A percentile compares a stretch with the other conserved stretches of the same genome.
phyloP scores from a whole-genome alignment of 2,888 invertebrate species.

The Piscicola geometra region DNA sequence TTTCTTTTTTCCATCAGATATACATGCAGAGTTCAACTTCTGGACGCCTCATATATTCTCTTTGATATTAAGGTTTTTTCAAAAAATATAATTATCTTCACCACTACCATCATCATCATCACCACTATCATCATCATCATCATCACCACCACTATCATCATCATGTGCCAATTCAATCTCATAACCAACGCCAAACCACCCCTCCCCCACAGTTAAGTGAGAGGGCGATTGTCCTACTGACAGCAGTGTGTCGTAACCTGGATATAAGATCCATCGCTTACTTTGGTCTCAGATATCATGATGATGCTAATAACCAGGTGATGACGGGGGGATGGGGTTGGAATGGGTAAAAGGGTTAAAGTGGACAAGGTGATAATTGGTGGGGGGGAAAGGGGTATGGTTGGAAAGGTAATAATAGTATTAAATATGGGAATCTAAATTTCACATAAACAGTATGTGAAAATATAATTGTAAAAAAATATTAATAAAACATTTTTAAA shows the following conservation, averaged over 20 bases:
- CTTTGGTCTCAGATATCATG: conserved; percentile 1
- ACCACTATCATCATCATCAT: not conserved
- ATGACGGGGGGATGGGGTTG: too few relatives aligned
- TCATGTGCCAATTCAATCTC: too few relatives aligned
- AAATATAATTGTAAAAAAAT: too few relatives aligned
- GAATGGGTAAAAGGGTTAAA: too few relatives aligned
- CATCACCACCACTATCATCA: too few relatives aligned
- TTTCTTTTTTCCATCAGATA: not conserved
- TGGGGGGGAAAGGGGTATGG: too few relatives aligned
- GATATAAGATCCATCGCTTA: not conserved
- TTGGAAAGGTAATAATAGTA: too few relatives aligned
- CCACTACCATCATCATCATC: not conserved
- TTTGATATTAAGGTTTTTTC: conserved; percentile 10
- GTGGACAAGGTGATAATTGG: too few relatives aligned
- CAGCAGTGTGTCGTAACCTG: not conserved
- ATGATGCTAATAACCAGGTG: not conserved
- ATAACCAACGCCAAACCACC: too few relatives aligned
- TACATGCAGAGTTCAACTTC: not conserved
- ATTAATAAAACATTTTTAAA: too few relatives aligned
- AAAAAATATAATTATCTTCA: not conserved
- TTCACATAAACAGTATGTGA: too few relatives aligned
- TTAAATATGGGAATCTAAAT: too few relatives aligned
- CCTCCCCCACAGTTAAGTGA: not conserved
- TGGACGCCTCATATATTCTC: not conserved
- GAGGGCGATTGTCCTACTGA: not conserved